phyloP scores from a whole-genome alignment of 2,113 vertebrate genomes.

The Copsychus sechellarum region DNA sequence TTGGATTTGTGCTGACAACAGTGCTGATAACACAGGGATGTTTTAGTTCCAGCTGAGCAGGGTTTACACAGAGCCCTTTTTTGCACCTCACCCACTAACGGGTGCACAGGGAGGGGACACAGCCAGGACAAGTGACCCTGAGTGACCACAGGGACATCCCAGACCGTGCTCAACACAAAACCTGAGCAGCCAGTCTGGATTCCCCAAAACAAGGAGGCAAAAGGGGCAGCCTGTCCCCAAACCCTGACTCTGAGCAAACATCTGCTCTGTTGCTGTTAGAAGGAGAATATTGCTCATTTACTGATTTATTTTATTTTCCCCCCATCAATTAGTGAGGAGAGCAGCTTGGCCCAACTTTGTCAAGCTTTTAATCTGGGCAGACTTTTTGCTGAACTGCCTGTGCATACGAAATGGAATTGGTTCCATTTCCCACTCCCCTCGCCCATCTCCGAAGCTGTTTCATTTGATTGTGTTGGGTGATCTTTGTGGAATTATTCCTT shows the following conservation, averaged over 20 bases:
- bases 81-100: background rate
- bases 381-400: background rate
- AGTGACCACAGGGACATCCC: background rate
- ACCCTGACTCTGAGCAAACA: background rate
- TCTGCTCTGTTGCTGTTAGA: fast-evolving
- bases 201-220: background rate
- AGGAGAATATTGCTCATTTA: background rate
- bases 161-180: background rate
- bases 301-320: background rate
- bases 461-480: background rate
- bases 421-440: background rate
- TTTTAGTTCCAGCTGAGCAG: background rate
- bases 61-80: background rate
- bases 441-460: background rate
- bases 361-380: background rate
- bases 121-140: background rate
- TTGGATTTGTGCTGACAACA: background rate
- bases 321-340: background rate
- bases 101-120: background rate
- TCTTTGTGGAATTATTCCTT: conserved; percentile 55
- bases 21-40: background rate
- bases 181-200: background rate
- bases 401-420: background rate
- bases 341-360: background rate
- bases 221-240: background rate